Conservation (phyloP, 2,797 vertebrate genomes). For the Nyctibius grandis region DNA sequence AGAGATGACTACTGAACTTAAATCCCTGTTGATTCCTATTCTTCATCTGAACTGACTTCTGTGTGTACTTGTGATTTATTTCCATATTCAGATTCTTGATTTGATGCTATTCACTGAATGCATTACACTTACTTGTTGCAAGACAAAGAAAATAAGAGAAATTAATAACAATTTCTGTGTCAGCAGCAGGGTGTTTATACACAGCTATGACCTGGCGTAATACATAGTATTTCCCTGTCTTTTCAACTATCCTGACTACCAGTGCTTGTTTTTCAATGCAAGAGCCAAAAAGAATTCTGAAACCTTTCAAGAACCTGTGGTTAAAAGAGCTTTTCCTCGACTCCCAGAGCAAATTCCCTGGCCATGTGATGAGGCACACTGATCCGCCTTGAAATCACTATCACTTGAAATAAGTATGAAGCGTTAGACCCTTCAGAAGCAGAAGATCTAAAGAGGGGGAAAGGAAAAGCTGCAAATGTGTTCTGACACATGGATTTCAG, state of each 20-base stretch:
- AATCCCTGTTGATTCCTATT: not conserved
- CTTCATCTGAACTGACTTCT: not conserved
- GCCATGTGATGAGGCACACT: not conserved
- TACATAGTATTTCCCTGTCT: not conserved
- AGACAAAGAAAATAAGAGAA: not conserved
- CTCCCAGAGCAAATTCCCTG: constrained; percentile 22
- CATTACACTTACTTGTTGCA: not conserved
- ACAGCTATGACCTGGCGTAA: not conserved
- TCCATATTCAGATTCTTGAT: not conserved
- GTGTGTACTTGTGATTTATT: not conserved
- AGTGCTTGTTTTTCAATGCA: not conserved
- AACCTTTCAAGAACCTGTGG: not conserved
- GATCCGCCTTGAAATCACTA: constrained; percentile 34
- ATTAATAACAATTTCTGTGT: not conserved
- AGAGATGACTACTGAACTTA: not conserved
- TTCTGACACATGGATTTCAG: constrained; percentile 35
- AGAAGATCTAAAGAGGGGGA: not conserved
- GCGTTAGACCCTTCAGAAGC: constrained; percentile 41
- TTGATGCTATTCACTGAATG: not conserved
- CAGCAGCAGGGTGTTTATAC: not conserved
- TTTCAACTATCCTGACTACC: not conserved
- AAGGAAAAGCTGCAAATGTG: constrained; percentile 20
- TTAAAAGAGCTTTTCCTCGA: constrained; percentile 28
- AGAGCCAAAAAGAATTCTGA: constrained; percentile 4
- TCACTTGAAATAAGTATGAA: constrained; percentile 54